Evolutionary conservation across 2,797 vertebrate species (phyloP), one percentile per base, ranked within the genome.

Genomic region (Acipenser oxyrinchus): DNA sequence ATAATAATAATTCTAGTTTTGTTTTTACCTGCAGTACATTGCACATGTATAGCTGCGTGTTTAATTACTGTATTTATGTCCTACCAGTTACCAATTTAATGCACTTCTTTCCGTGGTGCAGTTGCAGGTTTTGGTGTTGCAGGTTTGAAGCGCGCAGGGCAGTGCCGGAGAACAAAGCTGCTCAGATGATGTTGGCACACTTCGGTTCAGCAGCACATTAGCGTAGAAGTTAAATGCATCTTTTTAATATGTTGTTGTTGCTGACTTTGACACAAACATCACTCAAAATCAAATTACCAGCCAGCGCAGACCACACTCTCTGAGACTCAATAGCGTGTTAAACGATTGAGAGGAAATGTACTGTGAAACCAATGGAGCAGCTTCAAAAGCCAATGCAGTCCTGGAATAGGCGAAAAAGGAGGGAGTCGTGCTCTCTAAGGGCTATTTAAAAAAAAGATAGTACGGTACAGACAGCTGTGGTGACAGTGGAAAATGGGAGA

Each of bases 211-310:
- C 63, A 69, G 78, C 76, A 73, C 48, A 66, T 70, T 69, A 72
- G 75, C 63, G 71, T 71, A 68, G 66, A 76, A 67, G 61, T 73
- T 68, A 71, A 77, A 75, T 52, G 63, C 49, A 59, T 66, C 64
- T 66, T 68, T 69, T 75, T 75, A 75, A 79, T 76, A 72, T 73
- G 74, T 78, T 86, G 75, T 72, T 82, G 80, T 77, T 80, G 78
- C 84, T 80, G 85, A 85, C 84, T 87, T 79, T 87, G 82, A 91
- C 87, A 89, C 79, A 86, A 86, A 84, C 90, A 91, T 93, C 85
- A 82, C 81, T 92, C 87, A 87, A 88, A 91, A 91, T 88, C 88
- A 90, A 91, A 91, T 92, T 84, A 90, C 83, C 85, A 82, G 84
- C 84, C 79, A 7, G 82, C 79, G 78, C 79, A 67, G 80, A 88